A percentile compares a stretch with the other conserved stretches of the same genome.
These are phyloP conservation scores for Flexamia atlantica DNA, from an alignment of 2,888 invertebrate species.

Conservation along the genomic window DNA sequence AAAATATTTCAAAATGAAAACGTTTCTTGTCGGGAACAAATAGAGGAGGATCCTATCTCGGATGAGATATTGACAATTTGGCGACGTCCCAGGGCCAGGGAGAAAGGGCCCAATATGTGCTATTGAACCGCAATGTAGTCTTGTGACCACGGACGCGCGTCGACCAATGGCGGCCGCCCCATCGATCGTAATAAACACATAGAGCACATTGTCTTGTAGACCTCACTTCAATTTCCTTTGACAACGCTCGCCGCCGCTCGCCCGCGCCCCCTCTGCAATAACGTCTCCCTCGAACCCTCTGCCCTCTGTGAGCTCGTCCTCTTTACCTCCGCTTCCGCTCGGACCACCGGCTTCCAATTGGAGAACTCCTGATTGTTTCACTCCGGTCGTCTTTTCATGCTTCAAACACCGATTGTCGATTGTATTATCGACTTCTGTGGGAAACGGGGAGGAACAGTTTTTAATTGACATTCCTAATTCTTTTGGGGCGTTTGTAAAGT, in stretches of 20 bases:
- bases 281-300: background rate
- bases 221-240: constrained; percentile 58
- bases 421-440: constrained; percentile 11
- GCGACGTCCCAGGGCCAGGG: background rate
- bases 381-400: constrained; percentile 12
- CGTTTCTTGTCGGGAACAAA: background rate
- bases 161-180: constrained; percentile 32
- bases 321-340: constrained; percentile 32
- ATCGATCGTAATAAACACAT: constrained; percentile 44
- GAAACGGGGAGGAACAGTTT: no score
- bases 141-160: background rate
- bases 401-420: background rate
- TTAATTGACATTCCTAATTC: no score
- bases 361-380: constrained; percentile 21
- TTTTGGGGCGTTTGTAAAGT: no score
- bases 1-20: constrained; percentile 43
- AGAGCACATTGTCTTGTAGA: constrained; percentile 53
- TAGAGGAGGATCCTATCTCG: constrained; percentile 21
- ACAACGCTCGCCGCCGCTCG: constrained; percentile 7
- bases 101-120: constrained; percentile 53
- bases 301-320: background rate
- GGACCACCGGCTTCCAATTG: constrained; percentile 18
- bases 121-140: constrained; percentile 43
- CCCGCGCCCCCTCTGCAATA: background rate
- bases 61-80: constrained; percentile 54